Evolutionary conservation across 2,888 invertebrate species (phyloP).

Genomic region (Cantharis rustica): DNA sequence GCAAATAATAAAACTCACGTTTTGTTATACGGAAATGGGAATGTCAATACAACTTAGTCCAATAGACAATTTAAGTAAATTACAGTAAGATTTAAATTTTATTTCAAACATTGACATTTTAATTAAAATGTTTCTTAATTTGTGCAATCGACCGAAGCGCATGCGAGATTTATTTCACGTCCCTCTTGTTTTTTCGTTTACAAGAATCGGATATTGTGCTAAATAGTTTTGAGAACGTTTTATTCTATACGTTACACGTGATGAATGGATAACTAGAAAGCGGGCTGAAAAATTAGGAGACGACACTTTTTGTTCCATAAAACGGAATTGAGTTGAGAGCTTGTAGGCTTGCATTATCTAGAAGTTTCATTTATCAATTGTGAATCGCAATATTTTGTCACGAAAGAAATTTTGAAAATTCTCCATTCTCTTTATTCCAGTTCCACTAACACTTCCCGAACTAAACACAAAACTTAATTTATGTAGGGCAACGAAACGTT

Average conservation of each 20-base stretch:
- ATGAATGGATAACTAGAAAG: not conserved
- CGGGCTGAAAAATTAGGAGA: not conserved
- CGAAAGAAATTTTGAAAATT: not conserved
- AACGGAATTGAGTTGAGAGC: not conserved
- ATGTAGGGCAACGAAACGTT: not conserved
- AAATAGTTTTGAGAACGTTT: not conserved
- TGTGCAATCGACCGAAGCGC: not conserved
- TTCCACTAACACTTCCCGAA: not conserved
- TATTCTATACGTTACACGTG: not conserved
- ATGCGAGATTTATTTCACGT: not conserved
- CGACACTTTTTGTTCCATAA: not conserved
- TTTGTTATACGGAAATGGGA: constrained; percentile 7
- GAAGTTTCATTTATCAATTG: not conserved
- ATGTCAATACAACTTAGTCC: constrained; percentile 8
- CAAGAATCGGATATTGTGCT: not conserved
- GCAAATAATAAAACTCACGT: constrained; percentile 10
- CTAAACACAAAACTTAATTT: not conserved
- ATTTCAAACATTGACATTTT: not conserved
- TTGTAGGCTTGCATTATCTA: not conserved
- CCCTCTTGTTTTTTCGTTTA: not conserved
- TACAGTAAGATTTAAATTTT: not conserved
- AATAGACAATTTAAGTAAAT: not conserved
- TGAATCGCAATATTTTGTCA: not conserved
- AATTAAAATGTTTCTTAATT: not conserved
- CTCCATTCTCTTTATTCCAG: not conserved